phyloP scores from a whole-genome alignment of 2,888 invertebrate genomes.

The Adineta ricciae region DNA sequence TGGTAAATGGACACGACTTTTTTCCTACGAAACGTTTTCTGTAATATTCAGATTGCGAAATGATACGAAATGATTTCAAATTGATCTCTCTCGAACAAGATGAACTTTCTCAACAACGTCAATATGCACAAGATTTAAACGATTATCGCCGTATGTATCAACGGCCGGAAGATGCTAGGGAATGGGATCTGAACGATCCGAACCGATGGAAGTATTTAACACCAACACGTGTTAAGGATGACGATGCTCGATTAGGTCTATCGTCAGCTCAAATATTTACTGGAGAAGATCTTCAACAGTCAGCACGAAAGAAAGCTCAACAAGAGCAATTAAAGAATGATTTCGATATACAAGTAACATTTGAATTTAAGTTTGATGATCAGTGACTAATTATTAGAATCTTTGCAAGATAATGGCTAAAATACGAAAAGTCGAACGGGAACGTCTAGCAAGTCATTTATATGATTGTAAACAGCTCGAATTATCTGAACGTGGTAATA shows the following conservation, averaged over 20 bases:
- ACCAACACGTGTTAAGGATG: neutral
- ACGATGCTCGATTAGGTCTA: neutral
- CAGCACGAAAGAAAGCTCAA: neutral
- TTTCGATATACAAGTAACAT: slow-evolving; percentile 2
- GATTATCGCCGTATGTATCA: neutral
- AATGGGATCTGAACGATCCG: slow-evolving; percentile 20
- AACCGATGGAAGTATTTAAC: neutral
- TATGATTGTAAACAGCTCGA: neutral
- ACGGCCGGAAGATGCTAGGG: neutral
- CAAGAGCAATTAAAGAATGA: neutral
- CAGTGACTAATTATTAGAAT: too few relatives aligned
- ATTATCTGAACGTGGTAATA: neutral
- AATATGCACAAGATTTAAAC: neutral
- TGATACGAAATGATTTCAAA: slow-evolving; percentile 4
- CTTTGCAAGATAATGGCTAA: neutral
- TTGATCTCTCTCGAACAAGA: neutral
- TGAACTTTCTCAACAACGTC: neutral
- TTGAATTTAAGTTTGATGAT: too few relatives aligned
- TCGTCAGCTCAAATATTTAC: neutral
- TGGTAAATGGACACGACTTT: neutral
- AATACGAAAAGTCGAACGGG: neutral
- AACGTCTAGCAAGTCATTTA: neutral
- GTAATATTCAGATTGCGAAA: neutral
- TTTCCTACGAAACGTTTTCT: too few relatives aligned
- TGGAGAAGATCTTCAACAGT: neutral